Evolutionary conservation across 2,797 vertebrate genomes (phyloP).

Genomic region (Cyclura pinguis): DNA sequence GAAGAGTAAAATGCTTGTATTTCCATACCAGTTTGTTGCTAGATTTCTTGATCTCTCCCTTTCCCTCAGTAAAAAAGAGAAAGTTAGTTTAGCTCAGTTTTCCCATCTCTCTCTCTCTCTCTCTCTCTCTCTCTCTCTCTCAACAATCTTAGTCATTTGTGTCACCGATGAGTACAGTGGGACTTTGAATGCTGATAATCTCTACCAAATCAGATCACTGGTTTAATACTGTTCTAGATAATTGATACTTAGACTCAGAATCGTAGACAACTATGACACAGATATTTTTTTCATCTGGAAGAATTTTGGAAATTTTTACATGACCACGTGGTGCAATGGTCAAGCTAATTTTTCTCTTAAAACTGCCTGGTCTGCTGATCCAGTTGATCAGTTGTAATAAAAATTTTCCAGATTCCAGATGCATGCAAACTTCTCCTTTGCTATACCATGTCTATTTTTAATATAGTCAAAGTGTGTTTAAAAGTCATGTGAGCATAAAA

Average conservation of each 20-base stretch:
- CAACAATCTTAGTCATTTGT: not conserved
- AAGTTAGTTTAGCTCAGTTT: not conserved
- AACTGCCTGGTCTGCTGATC: not conserved
- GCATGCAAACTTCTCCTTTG: not conserved
- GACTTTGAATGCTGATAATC: not conserved
- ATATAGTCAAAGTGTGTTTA: not conserved
- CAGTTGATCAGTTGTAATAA: not conserved
- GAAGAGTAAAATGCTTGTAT: not conserved
- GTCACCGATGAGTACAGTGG: not conserved
- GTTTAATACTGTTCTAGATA: no score
- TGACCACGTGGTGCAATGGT: not conserved
- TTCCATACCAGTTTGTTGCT: not conserved
- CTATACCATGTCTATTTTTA: not conserved
- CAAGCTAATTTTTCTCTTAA: not conserved
- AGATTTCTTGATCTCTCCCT: no score
- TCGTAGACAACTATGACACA: no score
- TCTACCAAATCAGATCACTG: not conserved
- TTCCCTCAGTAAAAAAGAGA: not conserved
- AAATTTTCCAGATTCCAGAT: not conserved
- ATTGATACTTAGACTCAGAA: not conserved
- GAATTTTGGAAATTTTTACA: not conserved
- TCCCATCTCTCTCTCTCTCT: no score
- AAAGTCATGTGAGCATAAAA: rapidly evolving
- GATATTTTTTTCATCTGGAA: not conserved
- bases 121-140: no score